Conservation (phyloP, 1,140 invertebrate genomes). For the Hyles euphorbiae region DNA sequence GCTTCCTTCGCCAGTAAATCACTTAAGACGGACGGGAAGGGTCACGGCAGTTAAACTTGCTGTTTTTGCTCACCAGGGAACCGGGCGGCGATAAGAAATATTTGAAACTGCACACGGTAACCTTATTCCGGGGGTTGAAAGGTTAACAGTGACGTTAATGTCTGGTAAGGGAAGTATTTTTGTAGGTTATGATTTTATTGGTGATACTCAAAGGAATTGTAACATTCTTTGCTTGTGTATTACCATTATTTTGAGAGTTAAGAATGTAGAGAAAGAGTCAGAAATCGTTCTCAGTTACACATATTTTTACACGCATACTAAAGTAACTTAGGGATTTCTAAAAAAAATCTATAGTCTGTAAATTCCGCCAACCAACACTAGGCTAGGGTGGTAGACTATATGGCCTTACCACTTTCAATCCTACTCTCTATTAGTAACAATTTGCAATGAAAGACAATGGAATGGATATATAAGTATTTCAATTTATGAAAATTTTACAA, state of each 20-base stretch:
- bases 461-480: no score
- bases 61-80: conserved; percentile 55
- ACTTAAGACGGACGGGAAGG: conserved; percentile 50
- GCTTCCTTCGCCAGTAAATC: conserved; percentile 60
- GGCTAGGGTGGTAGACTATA: no score
- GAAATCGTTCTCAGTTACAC: neutral
- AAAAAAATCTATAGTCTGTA: no score
- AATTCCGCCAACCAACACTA: no score
- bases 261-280: neutral
- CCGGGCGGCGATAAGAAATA: conserved; percentile 46
- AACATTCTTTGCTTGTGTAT: neutral
- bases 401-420: no score
- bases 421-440: no score
- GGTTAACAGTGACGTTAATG: conserved; percentile 1
- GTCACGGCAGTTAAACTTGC: conserved; percentile 44
- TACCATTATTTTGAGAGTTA: neutral
- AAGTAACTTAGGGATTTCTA: no score
- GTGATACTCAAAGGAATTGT: neutral
- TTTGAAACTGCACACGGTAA: conserved; percentile 36
- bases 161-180: neutral
- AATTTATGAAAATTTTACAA: no score
- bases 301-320: no score
- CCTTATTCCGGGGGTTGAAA: conserved; percentile 16
- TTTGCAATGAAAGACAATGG: no score
- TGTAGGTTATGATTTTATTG: no score